phyloP scores from a whole-genome alignment of 2,797 vertebrate species.

The Pygocentrus nattereri region DNA sequence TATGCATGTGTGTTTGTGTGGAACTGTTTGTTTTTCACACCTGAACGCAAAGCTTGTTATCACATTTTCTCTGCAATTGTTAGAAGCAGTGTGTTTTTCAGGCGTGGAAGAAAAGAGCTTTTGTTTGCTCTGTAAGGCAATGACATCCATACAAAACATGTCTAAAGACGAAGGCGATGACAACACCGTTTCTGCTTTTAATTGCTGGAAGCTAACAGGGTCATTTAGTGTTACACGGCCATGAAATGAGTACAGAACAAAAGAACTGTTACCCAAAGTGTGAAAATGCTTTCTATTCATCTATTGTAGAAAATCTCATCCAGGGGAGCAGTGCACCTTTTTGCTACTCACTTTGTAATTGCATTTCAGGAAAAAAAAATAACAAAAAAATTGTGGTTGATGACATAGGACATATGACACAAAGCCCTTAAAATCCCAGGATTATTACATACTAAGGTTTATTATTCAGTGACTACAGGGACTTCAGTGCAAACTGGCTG shows the following conservation, averaged over 20 bases:
- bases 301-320: background rate
- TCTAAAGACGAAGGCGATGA: slow-evolving; percentile 9
- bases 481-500: too few species aligned
- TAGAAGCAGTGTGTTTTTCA: slow-evolving; percentile 30
- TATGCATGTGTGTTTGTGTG: slow-evolving; percentile 21
- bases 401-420: too few species aligned
- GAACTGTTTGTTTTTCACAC: slow-evolving; percentile 45
- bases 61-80: slow-evolving; percentile 44
- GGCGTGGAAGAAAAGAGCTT: background rate
- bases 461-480: too few species aligned
- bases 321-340: background rate
- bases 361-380: background rate
- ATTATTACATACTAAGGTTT: too few species aligned
- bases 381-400: background rate
- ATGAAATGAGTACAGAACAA: slow-evolving; percentile 31
- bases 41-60: slow-evolving; percentile 49
- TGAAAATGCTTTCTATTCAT: slow-evolving; percentile 1
- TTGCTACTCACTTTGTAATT: background rate
- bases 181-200: slow-evolving; percentile 10
- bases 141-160: background rate
- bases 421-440: background rate
- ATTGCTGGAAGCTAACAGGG: slow-evolving; percentile 36
- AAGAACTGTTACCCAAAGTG: slow-evolving; percentile 20
- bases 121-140: slow-evolving; percentile 7
- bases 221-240: slow-evolving; percentile 44